These are phyloP conservation scores for Exephanes ischioxanthus DNA, from an alignment of 2,888 invertebrate species.

Conservation along the genomic window DNA sequence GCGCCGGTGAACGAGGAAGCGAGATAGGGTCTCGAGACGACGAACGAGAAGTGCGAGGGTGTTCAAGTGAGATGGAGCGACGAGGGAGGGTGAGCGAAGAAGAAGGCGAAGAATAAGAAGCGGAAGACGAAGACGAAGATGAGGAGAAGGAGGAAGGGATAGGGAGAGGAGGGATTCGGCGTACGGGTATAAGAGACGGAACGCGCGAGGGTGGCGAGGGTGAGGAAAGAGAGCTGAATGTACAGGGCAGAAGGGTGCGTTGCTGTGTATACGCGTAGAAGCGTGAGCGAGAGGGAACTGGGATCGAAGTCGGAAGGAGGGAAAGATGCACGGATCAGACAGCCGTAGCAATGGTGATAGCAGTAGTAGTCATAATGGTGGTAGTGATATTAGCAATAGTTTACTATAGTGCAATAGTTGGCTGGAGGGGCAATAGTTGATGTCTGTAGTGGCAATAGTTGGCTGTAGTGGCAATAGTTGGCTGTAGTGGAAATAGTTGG, in stretches of 20 bases:
- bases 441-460: no score
- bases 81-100: neutral
- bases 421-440: no score
- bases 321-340: slow-evolving; percentile 51
- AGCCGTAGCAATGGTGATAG: slow-evolving; percentile 43
- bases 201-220: slow-evolving; percentile 18
- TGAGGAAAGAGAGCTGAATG: slow-evolving; percentile 23
- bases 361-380: neutral
- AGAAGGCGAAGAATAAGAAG: slow-evolving; percentile 18
- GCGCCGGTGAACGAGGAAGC: slow-evolving; percentile 59
- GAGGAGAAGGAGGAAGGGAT: slow-evolving; percentile 1
- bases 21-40: slow-evolving; percentile 40
- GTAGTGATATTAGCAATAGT: slow-evolving; percentile 26
- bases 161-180: neutral
- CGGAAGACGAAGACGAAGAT: neutral
- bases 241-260: slow-evolving; percentile 48
- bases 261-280: slow-evolving; percentile 37
- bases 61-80: slow-evolving; percentile 6
- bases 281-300: slow-evolving; percentile 64
- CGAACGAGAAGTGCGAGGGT: slow-evolving; percentile 30
- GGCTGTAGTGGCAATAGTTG: no score
- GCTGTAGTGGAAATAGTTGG: no score
- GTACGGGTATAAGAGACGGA: slow-evolving; percentile 12
- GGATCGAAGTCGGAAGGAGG: slow-evolving; percentile 59
- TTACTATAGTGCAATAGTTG: no score